Conservation (phyloP, 2,797 vertebrate species). For the Iguana delicatissima region DNA sequence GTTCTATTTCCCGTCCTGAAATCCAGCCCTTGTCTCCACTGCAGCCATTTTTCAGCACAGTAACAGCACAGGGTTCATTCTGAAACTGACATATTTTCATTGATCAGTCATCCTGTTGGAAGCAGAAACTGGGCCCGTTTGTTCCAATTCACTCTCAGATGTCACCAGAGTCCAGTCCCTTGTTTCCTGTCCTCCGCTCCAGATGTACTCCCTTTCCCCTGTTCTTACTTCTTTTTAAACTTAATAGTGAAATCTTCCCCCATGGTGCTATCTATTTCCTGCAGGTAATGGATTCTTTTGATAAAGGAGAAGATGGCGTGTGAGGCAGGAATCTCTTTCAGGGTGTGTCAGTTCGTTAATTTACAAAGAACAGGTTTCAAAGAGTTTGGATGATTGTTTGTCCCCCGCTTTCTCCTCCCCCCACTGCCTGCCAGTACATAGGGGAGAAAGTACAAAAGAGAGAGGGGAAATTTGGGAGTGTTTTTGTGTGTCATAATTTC, state of each 20-base stretch:
- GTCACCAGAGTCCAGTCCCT: not conserved
- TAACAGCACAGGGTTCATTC: too few relatives aligned
- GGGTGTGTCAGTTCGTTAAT: not conserved
- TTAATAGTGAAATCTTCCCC: not conserved
- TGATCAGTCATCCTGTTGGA: not conserved
- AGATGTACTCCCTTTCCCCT: too few relatives aligned
- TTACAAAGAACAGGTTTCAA: not conserved
- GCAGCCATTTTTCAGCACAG: too few relatives aligned
- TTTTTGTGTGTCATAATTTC: not conserved
- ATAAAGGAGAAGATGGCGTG: not conserved
- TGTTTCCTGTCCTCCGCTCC: not conserved
- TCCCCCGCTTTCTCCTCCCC: too few relatives aligned
- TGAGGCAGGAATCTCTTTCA: not conserved
- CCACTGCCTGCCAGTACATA: too few relatives aligned
- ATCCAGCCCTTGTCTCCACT: too few relatives aligned
- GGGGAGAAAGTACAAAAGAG: not conserved
- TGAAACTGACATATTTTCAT: too few relatives aligned
- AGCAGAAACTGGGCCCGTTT: too few relatives aligned
- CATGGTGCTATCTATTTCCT: not conserved
- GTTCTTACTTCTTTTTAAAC: not conserved
- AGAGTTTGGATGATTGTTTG: not conserved
- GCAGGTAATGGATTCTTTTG: constrained; percentile 28
- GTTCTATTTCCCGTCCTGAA: too few relatives aligned
- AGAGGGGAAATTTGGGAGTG: too few relatives aligned
- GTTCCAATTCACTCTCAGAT: not conserved